Conservation (phyloP, 2,113 vertebrate species). For the Clarias batrachus region DNA sequence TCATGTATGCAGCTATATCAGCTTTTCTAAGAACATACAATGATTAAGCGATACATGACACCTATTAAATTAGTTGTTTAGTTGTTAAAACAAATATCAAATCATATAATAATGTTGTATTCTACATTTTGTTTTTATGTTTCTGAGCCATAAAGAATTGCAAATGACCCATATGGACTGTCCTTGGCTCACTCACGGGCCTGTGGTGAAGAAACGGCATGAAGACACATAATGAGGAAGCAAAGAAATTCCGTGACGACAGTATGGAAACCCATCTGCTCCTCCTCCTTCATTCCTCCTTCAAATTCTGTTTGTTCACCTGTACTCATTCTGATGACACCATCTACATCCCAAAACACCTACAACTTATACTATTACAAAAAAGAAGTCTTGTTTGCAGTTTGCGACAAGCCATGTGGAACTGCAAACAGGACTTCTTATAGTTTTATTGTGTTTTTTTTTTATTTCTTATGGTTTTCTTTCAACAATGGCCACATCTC, state of each 20-base stretch:
- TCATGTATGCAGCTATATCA: neutral
- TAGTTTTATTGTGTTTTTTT: too few species aligned
- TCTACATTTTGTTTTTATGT: neutral
- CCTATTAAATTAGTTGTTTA: neutral
- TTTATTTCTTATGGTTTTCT: too few species aligned
- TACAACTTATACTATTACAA: neutral
- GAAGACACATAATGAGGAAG: conserved; percentile 13
- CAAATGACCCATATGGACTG: conserved; percentile 32
- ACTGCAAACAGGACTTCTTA: too few species aligned
- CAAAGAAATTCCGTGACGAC: conserved; percentile 30
- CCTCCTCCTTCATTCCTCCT: neutral
- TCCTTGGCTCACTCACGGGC: conserved; percentile 16
- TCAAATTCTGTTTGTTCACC: conserved; percentile 16
- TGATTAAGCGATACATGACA: neutral
- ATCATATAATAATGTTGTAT: neutral
- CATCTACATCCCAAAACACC: conserved; percentile 5
- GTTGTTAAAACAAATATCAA: neutral
- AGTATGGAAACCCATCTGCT: neutral
- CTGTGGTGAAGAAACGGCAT: conserved; percentile 33
- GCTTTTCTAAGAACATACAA: neutral
- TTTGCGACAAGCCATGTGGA: too few species aligned
- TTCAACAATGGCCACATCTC: too few species aligned
- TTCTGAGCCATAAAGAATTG: neutral
- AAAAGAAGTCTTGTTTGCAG: too few species aligned
- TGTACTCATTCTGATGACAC: conserved; percentile 1